Percentiles rank a stretch among this genome's conserved stretches.
These are phyloP conservation scores for Cheilinus undulatus DNA, from an alignment of 2,113 vertebrate genomes.

Conservation along the genomic window DNA sequence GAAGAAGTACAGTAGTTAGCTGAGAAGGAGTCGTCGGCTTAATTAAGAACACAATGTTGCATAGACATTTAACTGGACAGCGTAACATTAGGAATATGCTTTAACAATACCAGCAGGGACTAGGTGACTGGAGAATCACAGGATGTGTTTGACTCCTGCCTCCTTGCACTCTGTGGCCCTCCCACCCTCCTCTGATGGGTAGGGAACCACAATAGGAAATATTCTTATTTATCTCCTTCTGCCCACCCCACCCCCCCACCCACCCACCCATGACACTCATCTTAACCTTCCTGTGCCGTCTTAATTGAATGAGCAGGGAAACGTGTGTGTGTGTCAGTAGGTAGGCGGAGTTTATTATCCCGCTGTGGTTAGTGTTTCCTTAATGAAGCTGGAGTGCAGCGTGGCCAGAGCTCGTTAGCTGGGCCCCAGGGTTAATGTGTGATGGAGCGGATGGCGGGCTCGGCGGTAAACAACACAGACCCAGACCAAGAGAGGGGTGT, in stretches of 20 bases:
- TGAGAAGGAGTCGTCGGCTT: background rate
- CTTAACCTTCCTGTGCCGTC: conserved; percentile 44
- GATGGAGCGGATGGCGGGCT: conserved; percentile 59
- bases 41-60: conserved; percentile 12
- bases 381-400: conserved; percentile 70
- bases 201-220: conserved; percentile 50
- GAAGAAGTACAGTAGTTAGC: background rate
- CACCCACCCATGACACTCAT: conserved; percentile 39
- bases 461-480: conserved; percentile 65
- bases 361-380: conserved; percentile 59
- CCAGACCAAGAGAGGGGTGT: conserved; percentile 16
- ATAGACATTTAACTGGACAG: conserved; percentile 7
- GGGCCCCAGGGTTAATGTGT: conserved; percentile 68
- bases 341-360: conserved; percentile 57
- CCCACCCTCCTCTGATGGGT: conserved; percentile 26
- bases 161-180: conserved; percentile 4
- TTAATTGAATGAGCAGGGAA: conserved; percentile 56
- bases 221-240: conserved; percentile 57
- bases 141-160: conserved; percentile 5
- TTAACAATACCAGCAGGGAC: conserved; percentile 14
- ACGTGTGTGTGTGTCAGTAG: background rate
- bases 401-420: conserved; percentile 67
- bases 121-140: background rate
- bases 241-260: too few relatives aligned
- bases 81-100: conserved; percentile 6